Evolutionary conservation across 2,113 vertebrate genomes (phyloP), one percentile per base, ranked within the genome.

Genomic region (Anarrhichthys ocellatus): DNA sequence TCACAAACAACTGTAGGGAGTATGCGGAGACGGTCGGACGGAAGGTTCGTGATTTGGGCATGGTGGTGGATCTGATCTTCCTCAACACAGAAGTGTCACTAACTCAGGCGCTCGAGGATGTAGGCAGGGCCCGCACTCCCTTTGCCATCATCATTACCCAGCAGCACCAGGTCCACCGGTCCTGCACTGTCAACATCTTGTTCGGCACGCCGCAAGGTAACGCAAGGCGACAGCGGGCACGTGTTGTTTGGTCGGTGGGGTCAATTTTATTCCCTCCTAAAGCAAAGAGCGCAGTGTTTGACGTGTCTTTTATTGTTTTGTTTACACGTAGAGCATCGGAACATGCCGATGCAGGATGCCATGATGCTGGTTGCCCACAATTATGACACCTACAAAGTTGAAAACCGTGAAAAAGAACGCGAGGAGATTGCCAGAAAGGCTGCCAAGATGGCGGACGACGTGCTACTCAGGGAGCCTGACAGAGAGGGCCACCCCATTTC

Each of bases 11-110:
- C 90, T 91, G 78, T 83, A 97, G 98, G 96, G 98, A 99, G 89
- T 99, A 99, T 50, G 98, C 98, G 0, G 98, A 99, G 91, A 98
- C 97, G 0, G 98, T 99, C 71, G 98, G 98, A n/a, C 93, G 98
- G 48, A 99, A 99, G 86, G 96, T 99, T 34, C 96, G 98, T 70
- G 98, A 99, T 82, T 91, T 99, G 70, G 98, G 98, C 80, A 99
- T 99, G 98, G 96, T 99, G 36, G 98, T 99, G 90, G 98, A 99
- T 92, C 95, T 99, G 89, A 99, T 99, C 93, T 99, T 99, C 93
- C 97, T 99, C 81, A 99, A 99, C 94, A 99, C 98, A 0, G 98
- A 99, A 82, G 97, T 99, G 79, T 99, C 98, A 0, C 93, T 99
- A 40, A 97, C 97, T 0, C 98, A 99, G 92, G 98, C 98, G 4